Percentiles rank a stretch among this genome's conserved stretches.
These are phyloP conservation scores for Coelinius sp. DNA, from an alignment of 2,888 invertebrate genomes.

Conservation along the genomic window DNA sequence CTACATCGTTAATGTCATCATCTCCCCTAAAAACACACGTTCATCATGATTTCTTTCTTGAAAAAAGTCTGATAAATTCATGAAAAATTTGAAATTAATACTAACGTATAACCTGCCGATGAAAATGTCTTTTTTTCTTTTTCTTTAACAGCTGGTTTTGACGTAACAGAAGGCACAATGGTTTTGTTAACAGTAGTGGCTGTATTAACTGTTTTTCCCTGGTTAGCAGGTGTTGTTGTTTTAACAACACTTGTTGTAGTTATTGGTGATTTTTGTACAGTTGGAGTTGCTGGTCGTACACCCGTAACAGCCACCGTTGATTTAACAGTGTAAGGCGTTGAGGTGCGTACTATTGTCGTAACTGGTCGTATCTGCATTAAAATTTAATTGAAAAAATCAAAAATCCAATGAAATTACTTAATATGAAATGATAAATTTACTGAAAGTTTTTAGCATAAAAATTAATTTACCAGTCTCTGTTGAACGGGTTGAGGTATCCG, in stretches of 20 bases:
- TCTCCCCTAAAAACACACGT: constrained; percentile 78
- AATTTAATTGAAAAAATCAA: background rate
- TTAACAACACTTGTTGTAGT: constrained; percentile 67
- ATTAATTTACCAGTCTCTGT: constrained; percentile 72
- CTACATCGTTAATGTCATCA: constrained; percentile 98
- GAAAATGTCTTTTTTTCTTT: constrained; percentile 82
- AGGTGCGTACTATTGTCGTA: constrained; percentile 64
- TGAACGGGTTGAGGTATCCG: constrained; percentile 72
- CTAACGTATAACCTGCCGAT: constrained; percentile 73
- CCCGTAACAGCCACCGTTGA: constrained; percentile 62
- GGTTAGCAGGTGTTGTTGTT: constrained; percentile 54
- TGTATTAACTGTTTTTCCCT: constrained; percentile 65
- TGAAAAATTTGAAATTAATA: constrained; percentile 6
- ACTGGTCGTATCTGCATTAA: constrained; percentile 64
- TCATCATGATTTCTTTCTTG: background rate
- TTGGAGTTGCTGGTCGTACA: constrained; percentile 53
- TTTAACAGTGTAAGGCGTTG: constrained; percentile 63
- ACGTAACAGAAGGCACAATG: constrained; percentile 72
- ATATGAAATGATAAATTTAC: too few species aligned
- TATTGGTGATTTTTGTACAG: constrained; percentile 49
- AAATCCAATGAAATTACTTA: background rate
- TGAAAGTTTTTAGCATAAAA: background rate
- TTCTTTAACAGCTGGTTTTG: constrained; percentile 80
- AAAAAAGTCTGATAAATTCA: background rate
- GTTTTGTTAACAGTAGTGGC: constrained; percentile 72